Percentiles rank a stretch among this genome's conserved stretches.
These are phyloP conservation scores for Odontocerum albicorne DNA, from an alignment of 2,888 invertebrate species.

Conservation along the genomic window DNA sequence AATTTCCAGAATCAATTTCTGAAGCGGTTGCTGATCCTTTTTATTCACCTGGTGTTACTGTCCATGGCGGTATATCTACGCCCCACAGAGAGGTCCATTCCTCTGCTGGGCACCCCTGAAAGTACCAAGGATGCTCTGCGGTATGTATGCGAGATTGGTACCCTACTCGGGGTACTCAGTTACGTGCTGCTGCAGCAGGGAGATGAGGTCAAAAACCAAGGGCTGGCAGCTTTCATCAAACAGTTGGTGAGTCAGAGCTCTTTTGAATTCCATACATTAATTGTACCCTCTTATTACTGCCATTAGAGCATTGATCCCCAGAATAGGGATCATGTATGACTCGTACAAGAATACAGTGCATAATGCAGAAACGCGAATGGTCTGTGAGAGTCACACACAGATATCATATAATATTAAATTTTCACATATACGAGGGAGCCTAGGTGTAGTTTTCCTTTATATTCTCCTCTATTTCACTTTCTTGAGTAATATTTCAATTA, in stretches of 20 bases:
- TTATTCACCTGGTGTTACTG: conserved; percentile 83
- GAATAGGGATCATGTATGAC: too few relatives aligned
- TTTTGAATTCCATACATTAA: too few relatives aligned
- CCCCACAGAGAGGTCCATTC: conserved; percentile 65
- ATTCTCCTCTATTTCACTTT: too few relatives aligned
- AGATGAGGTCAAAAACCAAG: conserved; percentile 93
- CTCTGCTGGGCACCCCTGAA: conserved; percentile 57
- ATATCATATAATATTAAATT: too few relatives aligned
- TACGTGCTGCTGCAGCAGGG: conserved; percentile 92
- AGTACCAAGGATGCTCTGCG: conserved; percentile 58
- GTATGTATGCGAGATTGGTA: conserved; percentile 81
- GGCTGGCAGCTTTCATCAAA: conserved; percentile 83
- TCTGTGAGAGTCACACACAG: too few relatives aligned
- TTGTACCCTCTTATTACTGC: too few relatives aligned
- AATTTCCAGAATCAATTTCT: conserved; percentile 81
- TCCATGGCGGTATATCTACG: conserved; percentile 91
- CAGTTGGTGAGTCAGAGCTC: conserved; percentile 71
- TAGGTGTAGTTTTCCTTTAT: too few relatives aligned
- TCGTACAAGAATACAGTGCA: too few relatives aligned
- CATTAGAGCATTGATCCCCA: too few relatives aligned
- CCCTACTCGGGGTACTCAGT: conserved; percentile 81
- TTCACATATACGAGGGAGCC: too few relatives aligned
- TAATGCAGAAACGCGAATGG: too few relatives aligned
- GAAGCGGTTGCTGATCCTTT: conserved; percentile 84
- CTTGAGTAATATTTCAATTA: too few relatives aligned